phyloP scores from a whole-genome alignment of 1,140 invertebrate genomes.

The Musca vetustissima region DNA sequence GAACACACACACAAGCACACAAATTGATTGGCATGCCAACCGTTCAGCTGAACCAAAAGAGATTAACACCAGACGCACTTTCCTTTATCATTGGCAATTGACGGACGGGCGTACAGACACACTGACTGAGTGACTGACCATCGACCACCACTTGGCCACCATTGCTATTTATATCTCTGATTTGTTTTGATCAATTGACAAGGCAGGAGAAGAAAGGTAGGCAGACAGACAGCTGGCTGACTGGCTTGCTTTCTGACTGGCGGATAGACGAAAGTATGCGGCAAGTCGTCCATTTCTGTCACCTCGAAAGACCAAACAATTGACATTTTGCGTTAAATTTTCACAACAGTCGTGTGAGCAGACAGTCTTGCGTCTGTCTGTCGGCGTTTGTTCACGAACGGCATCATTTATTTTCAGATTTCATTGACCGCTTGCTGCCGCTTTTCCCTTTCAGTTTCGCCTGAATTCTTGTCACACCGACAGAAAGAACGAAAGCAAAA shows the following conservation, averaged over 20 bases:
- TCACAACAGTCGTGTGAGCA: neutral
- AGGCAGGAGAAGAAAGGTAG: too few relatives aligned
- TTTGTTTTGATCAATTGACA: too few relatives aligned
- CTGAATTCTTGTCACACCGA: too few relatives aligned
- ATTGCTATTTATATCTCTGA: neutral
- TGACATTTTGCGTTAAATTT: slow-evolving; percentile 24
- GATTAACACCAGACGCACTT: slow-evolving; percentile 5
- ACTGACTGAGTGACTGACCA: neutral
- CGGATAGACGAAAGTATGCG: neutral
- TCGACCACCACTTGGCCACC: neutral
- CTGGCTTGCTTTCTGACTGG: too few relatives aligned
- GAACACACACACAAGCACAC: neutral
- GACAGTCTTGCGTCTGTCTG: too few relatives aligned
- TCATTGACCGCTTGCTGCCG: neutral
- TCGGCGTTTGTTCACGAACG: neutral
- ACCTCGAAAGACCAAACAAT: slow-evolving; percentile 2
- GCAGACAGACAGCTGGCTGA: too few relatives aligned
- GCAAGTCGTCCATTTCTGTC: neutral
- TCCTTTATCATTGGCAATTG: slow-evolving; percentile 12
- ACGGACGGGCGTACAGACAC: too few relatives aligned
- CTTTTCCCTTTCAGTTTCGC: neutral
- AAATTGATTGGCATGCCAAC: slow-evolving; percentile 13
- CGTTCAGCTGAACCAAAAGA: neutral
- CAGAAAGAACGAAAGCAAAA: too few relatives aligned
- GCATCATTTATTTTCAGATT: slow-evolving; percentile 17